Conservation (phyloP, 2,113 vertebrate genomes). For the Orycteropus afer region DNA sequence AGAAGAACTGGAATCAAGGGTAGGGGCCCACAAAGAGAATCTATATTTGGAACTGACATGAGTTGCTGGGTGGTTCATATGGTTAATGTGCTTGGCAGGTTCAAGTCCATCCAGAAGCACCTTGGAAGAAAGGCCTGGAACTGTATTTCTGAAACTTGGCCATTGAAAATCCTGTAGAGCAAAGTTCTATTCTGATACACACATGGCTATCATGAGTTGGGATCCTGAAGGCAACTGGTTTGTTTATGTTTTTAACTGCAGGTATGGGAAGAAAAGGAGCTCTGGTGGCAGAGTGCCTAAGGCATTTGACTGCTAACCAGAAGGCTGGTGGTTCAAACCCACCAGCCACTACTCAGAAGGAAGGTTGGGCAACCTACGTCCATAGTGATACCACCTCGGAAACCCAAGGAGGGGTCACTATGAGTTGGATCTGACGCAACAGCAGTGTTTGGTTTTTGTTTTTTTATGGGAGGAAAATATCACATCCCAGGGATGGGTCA, state of each 20-base stretch:
- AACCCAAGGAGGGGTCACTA: no score
- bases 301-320: no score
- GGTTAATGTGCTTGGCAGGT: not conserved
- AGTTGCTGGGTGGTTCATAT: not conserved
- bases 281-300: no score
- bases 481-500: not conserved
- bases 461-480: not conserved
- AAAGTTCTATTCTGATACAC: not conserved
- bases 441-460: no score
- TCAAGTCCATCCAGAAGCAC: not conserved
- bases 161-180: no score
- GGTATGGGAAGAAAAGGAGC: no score
- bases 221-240: not conserved
- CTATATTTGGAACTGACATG: not conserved
- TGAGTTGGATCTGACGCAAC: no score
- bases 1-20: not conserved
- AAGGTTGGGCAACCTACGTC: no score
- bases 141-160: not conserved
- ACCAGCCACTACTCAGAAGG: no score
- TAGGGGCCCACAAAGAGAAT: not conserved
- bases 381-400: no score
- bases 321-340: no score
- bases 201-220: not conserved
- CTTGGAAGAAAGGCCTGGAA: not conserved
- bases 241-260: no score